Percentiles rank a stretch among this genome's conserved stretches.
These are phyloP conservation scores for Chionomys nivalis DNA, from an alignment of 2,113 vertebrate species.

Conservation along the genomic window DNA sequence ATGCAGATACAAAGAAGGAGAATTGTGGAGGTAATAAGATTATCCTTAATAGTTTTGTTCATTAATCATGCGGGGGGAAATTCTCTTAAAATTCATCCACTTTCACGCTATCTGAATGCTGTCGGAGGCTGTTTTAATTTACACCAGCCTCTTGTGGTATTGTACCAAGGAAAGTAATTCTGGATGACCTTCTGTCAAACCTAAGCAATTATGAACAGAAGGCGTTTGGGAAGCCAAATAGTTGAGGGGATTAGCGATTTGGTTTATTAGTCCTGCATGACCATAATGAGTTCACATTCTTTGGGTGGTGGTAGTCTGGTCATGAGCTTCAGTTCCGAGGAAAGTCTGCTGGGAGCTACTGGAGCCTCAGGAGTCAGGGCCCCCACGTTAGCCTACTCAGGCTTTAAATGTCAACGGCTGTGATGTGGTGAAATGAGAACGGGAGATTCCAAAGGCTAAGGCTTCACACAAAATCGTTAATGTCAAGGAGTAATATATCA, in stretches of 20 bases:
- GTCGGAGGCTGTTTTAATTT: conserved; percentile 38
- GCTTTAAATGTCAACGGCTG: conserved; percentile 62
- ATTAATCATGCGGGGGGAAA: background rate
- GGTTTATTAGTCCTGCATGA: conserved; percentile 41
- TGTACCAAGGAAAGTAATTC: background rate
- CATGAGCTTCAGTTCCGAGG: conserved; percentile 53
- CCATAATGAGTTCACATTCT: conserved; percentile 42
- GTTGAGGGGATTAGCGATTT: conserved; percentile 36
- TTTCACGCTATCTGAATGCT: background rate
- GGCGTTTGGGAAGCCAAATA: conserved; percentile 50
- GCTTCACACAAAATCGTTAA: conserved; percentile 52
- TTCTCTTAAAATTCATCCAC: background rate
- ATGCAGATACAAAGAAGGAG: background rate
- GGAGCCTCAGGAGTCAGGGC: background rate
- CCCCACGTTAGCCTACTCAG: background rate
- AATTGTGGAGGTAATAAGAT: background rate
- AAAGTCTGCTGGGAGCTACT: conserved; percentile 17
- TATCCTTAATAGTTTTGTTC: conserved; percentile 20
- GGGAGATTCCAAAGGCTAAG: conserved; percentile 14
- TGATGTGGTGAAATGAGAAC: conserved; percentile 10
- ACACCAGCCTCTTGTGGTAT: conserved; percentile 10
- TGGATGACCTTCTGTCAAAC: conserved; percentile 17
- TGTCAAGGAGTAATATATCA: conserved; percentile 41
- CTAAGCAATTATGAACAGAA: conserved; percentile 48
- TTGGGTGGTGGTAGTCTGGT: conserved; percentile 18